These are phyloP conservation scores for Pammene aurita DNA, from an alignment of 2,888 invertebrate species.

Conservation along the genomic window DNA sequence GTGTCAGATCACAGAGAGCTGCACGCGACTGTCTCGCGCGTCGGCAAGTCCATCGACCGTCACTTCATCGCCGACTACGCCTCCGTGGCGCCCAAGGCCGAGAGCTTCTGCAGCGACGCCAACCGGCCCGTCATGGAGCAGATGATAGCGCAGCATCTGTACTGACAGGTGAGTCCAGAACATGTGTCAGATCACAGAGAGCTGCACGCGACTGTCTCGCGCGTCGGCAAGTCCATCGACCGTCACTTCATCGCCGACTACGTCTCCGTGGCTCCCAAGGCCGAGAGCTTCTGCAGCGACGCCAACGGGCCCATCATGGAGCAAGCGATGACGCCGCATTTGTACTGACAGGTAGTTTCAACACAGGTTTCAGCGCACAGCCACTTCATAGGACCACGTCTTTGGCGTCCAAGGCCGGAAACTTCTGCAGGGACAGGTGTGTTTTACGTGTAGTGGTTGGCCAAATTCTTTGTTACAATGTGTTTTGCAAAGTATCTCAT, in stretches of 20 bases:
- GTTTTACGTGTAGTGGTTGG: background rate
- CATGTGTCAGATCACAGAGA: no score
- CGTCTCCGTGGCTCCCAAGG: no score
- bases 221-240: constrained; percentile 90
- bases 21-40: constrained; percentile 90
- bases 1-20: constrained; percentile 74
- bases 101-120: constrained; percentile 88
- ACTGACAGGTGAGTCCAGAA: constrained; percentile 87
- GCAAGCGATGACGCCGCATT: background rate
- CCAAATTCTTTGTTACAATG: no score
- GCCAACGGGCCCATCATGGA: background rate
- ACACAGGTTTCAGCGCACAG: no score
- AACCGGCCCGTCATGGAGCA: constrained; percentile 81
- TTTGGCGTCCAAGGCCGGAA: constrained; percentile 92
- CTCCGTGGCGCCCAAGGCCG: constrained; percentile 92
- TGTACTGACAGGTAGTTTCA: no score
- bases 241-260: no score
- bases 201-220: constrained; percentile 85
- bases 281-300: background rate
- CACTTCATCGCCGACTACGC: constrained; percentile 97
- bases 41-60: constrained; percentile 98
- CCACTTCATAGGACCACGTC: constrained; percentile 93
- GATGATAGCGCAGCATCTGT: constrained; percentile 97
- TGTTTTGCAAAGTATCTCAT: no score
- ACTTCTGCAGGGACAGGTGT: constrained; percentile 90